Evolutionary conservation across 2,113 vertebrate species (phyloP).

Genomic region (Ciconia boyciana): DNA sequence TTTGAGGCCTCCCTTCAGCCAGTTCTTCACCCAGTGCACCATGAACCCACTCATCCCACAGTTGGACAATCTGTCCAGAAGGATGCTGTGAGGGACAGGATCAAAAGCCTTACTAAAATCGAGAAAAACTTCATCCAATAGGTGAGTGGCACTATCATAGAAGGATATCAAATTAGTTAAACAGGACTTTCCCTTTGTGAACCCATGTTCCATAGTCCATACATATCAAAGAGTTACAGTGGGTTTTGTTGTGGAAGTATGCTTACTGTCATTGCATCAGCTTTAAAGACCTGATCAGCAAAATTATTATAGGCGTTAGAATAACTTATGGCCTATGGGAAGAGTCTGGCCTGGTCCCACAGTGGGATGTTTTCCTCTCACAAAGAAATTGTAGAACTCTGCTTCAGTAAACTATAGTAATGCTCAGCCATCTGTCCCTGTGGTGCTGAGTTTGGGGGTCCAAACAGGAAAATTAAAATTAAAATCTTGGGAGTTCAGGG

Average conservation of each 20-base stretch:
- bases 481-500: neutral
- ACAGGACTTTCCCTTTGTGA: neutral
- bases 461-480: slow-evolving; percentile 6
- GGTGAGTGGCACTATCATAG: neutral
- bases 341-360: neutral
- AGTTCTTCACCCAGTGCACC: neutral
- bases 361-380: neutral
- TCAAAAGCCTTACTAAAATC: neutral
- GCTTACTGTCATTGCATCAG: neutral
- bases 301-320: neutral
- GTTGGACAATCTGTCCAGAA: neutral
- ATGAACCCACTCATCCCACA: neutral
- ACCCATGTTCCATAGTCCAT: neutral
- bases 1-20: neutral
- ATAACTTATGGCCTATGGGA: neutral
- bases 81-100: neutral
- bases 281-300: neutral
- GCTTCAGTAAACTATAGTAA: neutral
- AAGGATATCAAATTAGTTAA: neutral
- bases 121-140: no score
- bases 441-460: neutral
- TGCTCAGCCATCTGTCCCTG: neutral
- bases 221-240: neutral
- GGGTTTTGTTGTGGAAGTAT: neutral
- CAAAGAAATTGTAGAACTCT: neutral